phyloP scores from a whole-genome alignment of 2,888 invertebrate genomes.

The Odontomyia ornata region DNA sequence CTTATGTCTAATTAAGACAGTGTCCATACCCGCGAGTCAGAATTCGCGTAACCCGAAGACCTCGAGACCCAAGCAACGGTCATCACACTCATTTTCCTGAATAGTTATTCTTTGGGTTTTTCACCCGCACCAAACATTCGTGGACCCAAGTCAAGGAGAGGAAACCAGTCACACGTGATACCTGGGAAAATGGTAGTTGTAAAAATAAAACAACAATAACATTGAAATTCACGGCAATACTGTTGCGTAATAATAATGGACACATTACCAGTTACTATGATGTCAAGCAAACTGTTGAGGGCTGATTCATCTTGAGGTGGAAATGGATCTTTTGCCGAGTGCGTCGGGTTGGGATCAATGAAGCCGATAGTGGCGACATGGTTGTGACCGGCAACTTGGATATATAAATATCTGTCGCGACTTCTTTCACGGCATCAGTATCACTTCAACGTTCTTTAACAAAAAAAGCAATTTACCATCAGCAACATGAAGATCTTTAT shows the following conservation, averaged over 20 bases:
- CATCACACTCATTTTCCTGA: no score
- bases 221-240: not conserved
- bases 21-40: no score
- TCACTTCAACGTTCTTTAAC: not conserved
- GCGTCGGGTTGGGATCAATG: not conserved
- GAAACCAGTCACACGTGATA: conserved; percentile 19
- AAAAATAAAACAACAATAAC: not conserved
- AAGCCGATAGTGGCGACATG: not conserved
- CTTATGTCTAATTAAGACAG: no score
- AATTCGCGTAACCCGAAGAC: no score
- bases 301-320: not conserved
- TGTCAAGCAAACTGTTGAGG: not conserved
- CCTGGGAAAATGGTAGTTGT: not conserved
- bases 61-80: no score
- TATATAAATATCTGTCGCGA: not conserved
- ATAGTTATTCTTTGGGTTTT: not conserved
- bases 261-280: not conserved
- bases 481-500: conserved; percentile 29
- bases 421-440: not conserved
- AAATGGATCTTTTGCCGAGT: conserved; percentile 15
- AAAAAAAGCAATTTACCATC: no score
- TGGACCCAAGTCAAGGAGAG: not conserved
- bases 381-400: not conserved
- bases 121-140: not conserved
- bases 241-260: not conserved